A percentile compares a stretch with the other conserved stretches of the same genome.
These are phyloP conservation scores for Strigops habroptila DNA, from an alignment of 2,113 vertebrate genomes.

Conservation along the genomic window DNA sequence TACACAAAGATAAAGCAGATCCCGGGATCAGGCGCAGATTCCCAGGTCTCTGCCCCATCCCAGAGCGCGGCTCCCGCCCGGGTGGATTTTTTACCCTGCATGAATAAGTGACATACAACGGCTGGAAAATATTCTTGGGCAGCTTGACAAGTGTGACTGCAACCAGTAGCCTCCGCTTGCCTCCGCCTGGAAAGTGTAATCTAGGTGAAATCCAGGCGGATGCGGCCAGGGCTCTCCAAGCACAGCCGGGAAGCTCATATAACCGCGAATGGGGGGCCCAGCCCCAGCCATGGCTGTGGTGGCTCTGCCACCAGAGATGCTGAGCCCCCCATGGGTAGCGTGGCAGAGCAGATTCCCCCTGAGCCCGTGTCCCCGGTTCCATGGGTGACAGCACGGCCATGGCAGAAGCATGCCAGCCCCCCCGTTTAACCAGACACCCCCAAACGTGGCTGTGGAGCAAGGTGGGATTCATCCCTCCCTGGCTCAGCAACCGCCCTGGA, in stretches of 20 bases:
- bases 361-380: accelerated
- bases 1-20: slow-evolving; percentile 49
- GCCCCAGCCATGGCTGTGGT: accelerated
- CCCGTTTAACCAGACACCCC: not conserved
- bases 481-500: not conserved
- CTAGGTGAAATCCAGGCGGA: slow-evolving; percentile 21
- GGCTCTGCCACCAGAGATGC: not conserved
- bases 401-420: accelerated
- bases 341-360: not conserved
- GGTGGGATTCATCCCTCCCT: accelerated
- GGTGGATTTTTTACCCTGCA: slow-evolving; percentile 1
- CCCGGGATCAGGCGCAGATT: not conserved
- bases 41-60: not conserved
- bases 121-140: slow-evolving; percentile 60
- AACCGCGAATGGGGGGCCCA: accelerated
- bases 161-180: slow-evolving; percentile 13
- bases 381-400: accelerated
- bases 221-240: not conserved
- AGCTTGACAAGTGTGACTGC: slow-evolving; percentile 49
- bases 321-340: accelerated
- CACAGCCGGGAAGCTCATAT: not conserved
- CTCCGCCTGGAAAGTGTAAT: slow-evolving; percentile 42
- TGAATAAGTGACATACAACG: slow-evolving; percentile 60
- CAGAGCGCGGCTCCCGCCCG: not conserved
- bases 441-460: accelerated